Conservation (phyloP, 2,113 vertebrate species). For the Pterophyllum scalare region DNA sequence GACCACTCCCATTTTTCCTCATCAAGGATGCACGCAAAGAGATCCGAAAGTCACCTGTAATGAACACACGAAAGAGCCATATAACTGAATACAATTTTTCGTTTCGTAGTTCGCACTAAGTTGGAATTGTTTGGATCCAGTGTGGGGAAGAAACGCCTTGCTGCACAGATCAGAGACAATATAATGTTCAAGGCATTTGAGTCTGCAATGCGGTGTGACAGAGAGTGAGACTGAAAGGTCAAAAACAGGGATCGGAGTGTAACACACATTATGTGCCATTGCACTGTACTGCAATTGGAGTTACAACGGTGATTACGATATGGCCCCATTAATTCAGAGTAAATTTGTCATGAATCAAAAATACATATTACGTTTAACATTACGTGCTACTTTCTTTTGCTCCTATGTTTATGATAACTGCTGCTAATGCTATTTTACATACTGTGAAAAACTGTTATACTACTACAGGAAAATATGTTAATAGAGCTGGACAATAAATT, state of each 20-base stretch:
- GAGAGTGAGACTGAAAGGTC: not conserved
- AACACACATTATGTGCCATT: not conserved
- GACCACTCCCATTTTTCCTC: not conserved
- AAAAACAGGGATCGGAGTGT: not conserved
- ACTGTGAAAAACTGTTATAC: not conserved
- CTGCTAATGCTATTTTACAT: not conserved
- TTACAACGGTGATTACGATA: too few species aligned
- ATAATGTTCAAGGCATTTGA: not conserved
- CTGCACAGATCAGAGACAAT: not conserved
- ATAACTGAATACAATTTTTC: not conserved
- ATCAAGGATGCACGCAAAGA: not conserved
- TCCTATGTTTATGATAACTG: not conserved
- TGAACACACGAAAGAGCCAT: not conserved
- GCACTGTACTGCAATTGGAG: not conserved
- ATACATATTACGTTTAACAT: not conserved
- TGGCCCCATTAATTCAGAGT: not conserved
- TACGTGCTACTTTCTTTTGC: not conserved
- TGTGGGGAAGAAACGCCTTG: not conserved
- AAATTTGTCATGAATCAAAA: not conserved
- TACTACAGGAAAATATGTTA: not conserved
- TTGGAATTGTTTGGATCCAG: fast-evolving
- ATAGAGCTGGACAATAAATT: not conserved
- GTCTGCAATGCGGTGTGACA: not conserved
- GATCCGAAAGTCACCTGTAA: not conserved
- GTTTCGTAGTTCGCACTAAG: not conserved